A percentile compares a stretch with the other conserved stretches of the same genome.
Evolutionary conservation across 2,113 vertebrate species (phyloP).

Genomic region (Elanoides forficatus): DNA sequence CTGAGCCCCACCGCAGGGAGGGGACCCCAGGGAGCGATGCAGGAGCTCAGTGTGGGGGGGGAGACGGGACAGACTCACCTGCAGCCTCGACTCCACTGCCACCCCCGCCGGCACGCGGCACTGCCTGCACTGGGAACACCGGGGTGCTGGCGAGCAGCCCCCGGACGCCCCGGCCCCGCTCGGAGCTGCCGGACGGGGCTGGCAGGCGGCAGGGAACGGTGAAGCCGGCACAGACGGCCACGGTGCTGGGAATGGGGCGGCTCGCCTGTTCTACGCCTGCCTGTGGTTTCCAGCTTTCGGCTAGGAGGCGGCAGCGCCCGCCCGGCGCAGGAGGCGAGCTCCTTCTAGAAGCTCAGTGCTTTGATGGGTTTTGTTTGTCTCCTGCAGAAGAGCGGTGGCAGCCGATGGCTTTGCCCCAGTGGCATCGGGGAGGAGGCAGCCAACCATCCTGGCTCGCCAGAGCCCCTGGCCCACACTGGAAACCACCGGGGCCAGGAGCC

Average conservation of each 20-base stretch:
- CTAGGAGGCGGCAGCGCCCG: background rate
- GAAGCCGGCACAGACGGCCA: rapidly evolving
- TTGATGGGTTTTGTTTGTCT: slow-evolving; percentile 28
- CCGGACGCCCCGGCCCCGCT: rapidly evolving
- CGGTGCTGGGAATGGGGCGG: background rate
- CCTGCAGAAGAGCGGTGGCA: background rate
- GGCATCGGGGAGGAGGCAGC: background rate
- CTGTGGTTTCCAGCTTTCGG: slow-evolving; percentile 34
- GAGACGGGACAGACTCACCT: rapidly evolving
- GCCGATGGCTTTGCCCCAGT: background rate
- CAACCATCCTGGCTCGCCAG: background rate
- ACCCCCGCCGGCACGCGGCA: rapidly evolving
- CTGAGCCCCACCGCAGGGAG: background rate
- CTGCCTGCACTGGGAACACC: rapidly evolving
- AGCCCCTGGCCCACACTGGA: background rate
- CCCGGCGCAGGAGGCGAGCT: background rate
- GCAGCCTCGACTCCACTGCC: background rate
- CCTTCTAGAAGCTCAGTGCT: background rate
- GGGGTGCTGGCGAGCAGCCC: background rate
- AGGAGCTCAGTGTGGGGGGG: background rate
- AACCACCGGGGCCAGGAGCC: background rate
- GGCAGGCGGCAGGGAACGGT: rapidly evolving
- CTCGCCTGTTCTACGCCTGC: background rate
- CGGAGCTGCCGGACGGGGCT: rapidly evolving
- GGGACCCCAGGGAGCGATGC: background rate